Percentiles rank a stretch among this genome's conserved stretches.
phyloP scores from a whole-genome alignment of 2,888 invertebrate genomes.

The Erebia epiphron region DNA sequence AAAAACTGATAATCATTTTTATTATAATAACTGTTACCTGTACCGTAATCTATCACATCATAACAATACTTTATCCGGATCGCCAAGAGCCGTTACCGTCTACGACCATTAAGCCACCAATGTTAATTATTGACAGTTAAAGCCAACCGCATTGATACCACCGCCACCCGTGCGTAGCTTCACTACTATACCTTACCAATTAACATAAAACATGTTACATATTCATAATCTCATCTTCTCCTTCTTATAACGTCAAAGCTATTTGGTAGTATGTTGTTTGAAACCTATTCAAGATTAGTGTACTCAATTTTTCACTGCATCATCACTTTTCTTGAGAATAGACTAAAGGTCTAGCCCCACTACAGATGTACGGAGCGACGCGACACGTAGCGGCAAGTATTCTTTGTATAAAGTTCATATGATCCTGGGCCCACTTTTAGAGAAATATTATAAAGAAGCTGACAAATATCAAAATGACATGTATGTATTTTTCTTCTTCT shows the following conservation, averaged over 20 bases:
- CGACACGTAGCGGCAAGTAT: too few species aligned
- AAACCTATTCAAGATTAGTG: neutral
- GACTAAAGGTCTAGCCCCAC: too few species aligned
- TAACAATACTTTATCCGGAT: slow-evolving; percentile 16
- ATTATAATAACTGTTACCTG: neutral
- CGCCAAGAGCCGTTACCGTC: slow-evolving; percentile 64
- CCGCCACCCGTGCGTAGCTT: slow-evolving; percentile 29
- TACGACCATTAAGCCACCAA: slow-evolving; percentile 67
- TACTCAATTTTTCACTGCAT: too few species aligned
- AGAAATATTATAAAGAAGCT: too few species aligned
- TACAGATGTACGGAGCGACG: too few species aligned
- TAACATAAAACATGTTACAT: neutral
- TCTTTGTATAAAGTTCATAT: too few species aligned
- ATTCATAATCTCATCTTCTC: neutral
- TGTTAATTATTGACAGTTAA: slow-evolving; percentile 81
- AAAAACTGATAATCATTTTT: neutral
- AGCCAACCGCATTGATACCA: slow-evolving; percentile 46
- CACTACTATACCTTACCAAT: neutral
- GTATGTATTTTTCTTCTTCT: too few species aligned
- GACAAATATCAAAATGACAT: too few species aligned
- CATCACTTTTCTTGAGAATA: too few species aligned
- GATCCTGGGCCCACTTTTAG: too few species aligned
- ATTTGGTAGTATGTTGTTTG: neutral
- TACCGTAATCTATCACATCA: slow-evolving; percentile 12
- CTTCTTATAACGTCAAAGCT: neutral